Evolutionary conservation across 1,140 invertebrate genomes (phyloP), one percentile per base, ranked within the genome.

Genomic region (Uloborus diversus): DNA sequence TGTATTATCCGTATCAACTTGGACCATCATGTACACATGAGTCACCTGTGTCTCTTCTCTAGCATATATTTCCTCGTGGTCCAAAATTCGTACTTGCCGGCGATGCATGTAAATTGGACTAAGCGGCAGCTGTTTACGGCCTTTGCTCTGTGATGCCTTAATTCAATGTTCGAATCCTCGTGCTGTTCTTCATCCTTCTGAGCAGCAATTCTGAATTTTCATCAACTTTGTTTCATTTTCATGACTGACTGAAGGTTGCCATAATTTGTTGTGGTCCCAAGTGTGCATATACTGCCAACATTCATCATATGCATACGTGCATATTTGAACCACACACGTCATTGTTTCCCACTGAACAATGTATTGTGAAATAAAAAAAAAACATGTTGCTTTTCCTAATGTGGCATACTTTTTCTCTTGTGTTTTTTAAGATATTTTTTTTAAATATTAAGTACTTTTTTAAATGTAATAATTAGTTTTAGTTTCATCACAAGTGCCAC

Each of bases 101-200:
- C 1, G 37, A 0, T 13, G 1, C 17, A 42, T 28, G 3, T 62
- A 23, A 23, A 66, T 23, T 66, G 7, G 64, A 66, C 64, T 25
- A 33, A 47, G n/a, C 49, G 64, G 64, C 64, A 66, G 32, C 64
- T 66, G 32, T 66, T 66, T 70, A 56, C 42, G 56, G 73, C 73
- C 73, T 78, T 75, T 78, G 59, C 62, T 56, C 73, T 78, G 73
- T 78, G 73, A 78, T 78, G 73, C 73, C 73, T 78, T 78, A n/a
- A 78, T 78, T 78, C 73, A 65, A 33, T 30, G 61, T 66, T 65
- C 17, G 20, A 20, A 25, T 59, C 68, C 17, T 59, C 53, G 13
- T 13, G 37, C 17, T 61, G 23, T 13, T 68, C 17, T 61, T 51
- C 23, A 25, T 20, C 7, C n/a, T 11, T 56, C 4, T 28, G 57